Conservation (phyloP, 1,140 invertebrate genomes). For the Bombus ignitus region DNA sequence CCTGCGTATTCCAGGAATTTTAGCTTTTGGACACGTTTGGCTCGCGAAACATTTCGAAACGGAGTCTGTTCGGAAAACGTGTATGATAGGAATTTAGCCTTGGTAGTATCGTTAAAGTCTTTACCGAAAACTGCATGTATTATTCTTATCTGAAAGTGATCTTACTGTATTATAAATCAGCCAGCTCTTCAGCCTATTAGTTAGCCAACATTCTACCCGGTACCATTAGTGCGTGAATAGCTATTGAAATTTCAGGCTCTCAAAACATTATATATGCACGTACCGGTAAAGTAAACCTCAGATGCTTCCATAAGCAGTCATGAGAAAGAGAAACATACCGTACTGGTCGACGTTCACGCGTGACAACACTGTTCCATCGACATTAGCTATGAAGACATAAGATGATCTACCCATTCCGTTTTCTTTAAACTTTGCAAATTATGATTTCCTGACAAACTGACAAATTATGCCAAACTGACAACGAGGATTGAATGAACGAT, state of each 20-base stretch:
- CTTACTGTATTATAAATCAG: no score
- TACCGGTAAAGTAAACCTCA: background rate
- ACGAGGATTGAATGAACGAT: background rate
- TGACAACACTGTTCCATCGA: background rate
- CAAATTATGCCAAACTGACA: no score
- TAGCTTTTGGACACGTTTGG: background rate
- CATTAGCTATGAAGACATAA: background rate
- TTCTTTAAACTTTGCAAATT: background rate
- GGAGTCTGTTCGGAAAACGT: background rate
- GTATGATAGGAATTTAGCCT: background rate
- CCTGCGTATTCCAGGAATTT: background rate
- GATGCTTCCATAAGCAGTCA: background rate
- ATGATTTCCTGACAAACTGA: background rate
- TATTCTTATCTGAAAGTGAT: no score
- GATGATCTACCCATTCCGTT: background rate
- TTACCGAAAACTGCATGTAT: no score
- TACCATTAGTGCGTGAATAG: background rate
- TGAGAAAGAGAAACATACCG: background rate
- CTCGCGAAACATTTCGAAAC: background rate
- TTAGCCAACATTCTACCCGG: no score
- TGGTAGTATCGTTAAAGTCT: no score
- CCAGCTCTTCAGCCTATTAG: no score
- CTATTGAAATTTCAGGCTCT: background rate
- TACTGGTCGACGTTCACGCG: background rate
- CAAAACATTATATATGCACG: background rate